Evolutionary conservation across 1,140 invertebrate genomes (phyloP), one percentile per base, ranked within the genome.

Genomic region (Brachionus rubens): DNA sequence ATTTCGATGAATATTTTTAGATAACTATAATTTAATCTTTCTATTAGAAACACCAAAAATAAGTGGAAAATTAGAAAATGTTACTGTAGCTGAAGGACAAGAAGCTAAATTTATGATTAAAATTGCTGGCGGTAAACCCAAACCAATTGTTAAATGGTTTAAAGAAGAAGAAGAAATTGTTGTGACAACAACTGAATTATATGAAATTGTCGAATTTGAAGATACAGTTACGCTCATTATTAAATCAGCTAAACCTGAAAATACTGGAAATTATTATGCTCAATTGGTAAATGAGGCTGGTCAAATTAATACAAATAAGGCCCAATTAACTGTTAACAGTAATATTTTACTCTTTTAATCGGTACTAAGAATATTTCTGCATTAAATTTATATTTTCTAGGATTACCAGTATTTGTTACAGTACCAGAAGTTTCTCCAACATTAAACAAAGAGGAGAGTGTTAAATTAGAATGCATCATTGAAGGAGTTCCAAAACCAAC

Each of bases 401-500:
- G n/a, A 33, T 1, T 12, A 50, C 68, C 68, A 36, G 3, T 48
- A 1, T 75, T 75, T 52, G 12, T 6, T 14, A 9, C 2, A 14
- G 2, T 5, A 3, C 12, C 68, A 14, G 43, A 36, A 24, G 10
- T 19, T 12, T 16, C 40, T 21, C 5, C 16, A 14, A 7, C 14
- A 5, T 36, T 50, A 0, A 48, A 14, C 2, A 75, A 36, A n/a
- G 46, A 75, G 40, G 9, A 75, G n/a, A 26, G 12, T 1, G 19
- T 50, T 26, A 30, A 4, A 9, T 28, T 96, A 86, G 93, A 95
- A 86, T 94, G 92, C 85, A 89, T 91, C 79, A 92, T 96, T 79
- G 90, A 92, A 81, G 92, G 92, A 77, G 92, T 94, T 85, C 93
- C 93, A 24, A 88, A 90, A 80, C 93, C 93, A 76, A 88, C 88